phyloP scores from a whole-genome alignment of 2,113 vertebrate species.

The Petrocephalus zakoni region DNA sequence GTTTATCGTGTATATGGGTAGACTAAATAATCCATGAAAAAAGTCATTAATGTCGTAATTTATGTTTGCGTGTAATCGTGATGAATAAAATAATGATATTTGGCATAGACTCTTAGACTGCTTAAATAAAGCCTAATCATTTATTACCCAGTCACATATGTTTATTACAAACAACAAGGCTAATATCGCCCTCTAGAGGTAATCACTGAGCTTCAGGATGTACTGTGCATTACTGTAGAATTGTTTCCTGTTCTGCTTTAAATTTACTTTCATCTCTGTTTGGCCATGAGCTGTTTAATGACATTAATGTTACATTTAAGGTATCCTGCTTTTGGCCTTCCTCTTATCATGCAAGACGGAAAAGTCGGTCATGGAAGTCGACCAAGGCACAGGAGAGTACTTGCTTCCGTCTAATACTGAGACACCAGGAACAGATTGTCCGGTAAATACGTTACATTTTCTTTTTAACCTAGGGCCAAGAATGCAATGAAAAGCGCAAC shows the following conservation, averaged over 20 bases:
- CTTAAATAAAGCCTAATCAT: background rate
- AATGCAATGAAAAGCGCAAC: too few species aligned
- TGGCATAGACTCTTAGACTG: background rate
- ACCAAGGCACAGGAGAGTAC: background rate
- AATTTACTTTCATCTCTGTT: background rate
- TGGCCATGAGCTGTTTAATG: background rate
- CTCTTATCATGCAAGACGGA: constrained; percentile 35
- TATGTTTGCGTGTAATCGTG: background rate
- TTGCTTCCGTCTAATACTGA: constrained; percentile 46
- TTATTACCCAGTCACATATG: background rate
- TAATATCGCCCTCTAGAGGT: background rate
- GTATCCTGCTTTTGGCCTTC: constrained; percentile 29
- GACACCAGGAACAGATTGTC: constrained; percentile 48
- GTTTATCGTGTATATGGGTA: too few species aligned
- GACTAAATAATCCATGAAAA: too few species aligned
- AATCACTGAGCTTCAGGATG: background rate
- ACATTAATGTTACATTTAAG: constrained; percentile 27
- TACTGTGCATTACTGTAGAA: background rate
- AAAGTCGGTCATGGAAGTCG: background rate
- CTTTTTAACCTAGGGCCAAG: too few species aligned
- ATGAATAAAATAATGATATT: background rate
- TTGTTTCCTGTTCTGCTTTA: background rate
- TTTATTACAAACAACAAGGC: background rate
- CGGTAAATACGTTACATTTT: constrained; percentile 32
- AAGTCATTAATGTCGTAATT: too few species aligned